Percentiles rank a stretch among this genome's conserved stretches.
Conservation (phyloP, 2,113 vertebrate species). For the Mesocricetus auratus region DNA sequence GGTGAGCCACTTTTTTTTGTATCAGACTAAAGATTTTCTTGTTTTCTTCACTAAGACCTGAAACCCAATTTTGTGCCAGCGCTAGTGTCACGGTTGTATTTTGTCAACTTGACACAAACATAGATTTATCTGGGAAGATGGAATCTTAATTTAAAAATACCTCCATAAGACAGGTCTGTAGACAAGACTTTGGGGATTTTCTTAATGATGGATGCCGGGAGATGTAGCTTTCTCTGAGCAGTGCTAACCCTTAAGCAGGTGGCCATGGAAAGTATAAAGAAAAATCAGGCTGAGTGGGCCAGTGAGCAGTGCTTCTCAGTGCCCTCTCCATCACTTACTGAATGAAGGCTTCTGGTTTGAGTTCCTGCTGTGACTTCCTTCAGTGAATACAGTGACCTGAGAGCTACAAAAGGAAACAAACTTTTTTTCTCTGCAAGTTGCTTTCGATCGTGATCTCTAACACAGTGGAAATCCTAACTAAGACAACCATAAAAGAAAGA, state of each 20-base stretch:
- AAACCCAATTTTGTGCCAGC: not conserved
- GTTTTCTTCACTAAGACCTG: not conserved
- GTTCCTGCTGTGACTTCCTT: not conserved
- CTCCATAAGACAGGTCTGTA: not conserved
- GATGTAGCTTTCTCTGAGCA: not conserved
- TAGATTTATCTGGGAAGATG: not conserved
- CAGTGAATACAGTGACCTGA: not conserved
- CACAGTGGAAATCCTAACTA: not conserved
- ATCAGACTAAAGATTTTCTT: conserved; percentile 4
- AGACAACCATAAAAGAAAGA: not conserved
- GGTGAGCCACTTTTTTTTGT: not conserved
- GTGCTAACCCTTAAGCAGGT: not conserved
- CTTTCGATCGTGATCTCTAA: not conserved
- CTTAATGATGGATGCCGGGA: not conserved
- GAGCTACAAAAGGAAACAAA: not conserved
- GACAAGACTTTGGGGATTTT: not conserved
- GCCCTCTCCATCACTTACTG: not conserved
- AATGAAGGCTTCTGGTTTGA: not conserved
- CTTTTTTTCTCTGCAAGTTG: not conserved
- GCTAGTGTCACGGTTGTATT: not conserved
- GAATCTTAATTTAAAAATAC: not conserved
- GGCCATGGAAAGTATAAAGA: too few species aligned
- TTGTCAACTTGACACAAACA: too few species aligned
- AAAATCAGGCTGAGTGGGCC: not conserved
- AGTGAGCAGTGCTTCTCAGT: not conserved